Conservation (phyloP, 2,113 vertebrate genomes). For the Nycticryphes semicollaris region DNA sequence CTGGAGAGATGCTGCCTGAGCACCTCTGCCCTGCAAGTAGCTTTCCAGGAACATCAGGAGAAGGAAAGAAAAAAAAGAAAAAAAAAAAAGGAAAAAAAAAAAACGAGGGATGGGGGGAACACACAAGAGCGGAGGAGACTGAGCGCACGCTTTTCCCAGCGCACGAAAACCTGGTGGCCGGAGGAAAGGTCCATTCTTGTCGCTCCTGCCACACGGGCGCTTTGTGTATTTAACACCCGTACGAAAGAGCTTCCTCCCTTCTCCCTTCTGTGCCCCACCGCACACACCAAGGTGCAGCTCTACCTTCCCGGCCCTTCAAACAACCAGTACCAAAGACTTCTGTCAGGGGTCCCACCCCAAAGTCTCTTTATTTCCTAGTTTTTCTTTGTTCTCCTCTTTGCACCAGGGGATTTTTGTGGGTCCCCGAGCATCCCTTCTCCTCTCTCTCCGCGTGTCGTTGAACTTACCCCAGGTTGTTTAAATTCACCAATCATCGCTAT, state of each 20-base stretch:
- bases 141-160: slow-evolving; percentile 4
- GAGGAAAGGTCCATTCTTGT: background rate
- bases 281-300: background rate
- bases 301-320: background rate
- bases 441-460: background rate
- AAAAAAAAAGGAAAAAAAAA: background rate
- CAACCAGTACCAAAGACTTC: background rate
- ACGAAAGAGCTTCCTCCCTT: background rate
- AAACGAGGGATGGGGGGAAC: background rate
- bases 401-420: background rate
- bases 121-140: background rate
- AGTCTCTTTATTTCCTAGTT: background rate
- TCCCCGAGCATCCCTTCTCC: background rate
- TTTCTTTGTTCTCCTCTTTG: slow-evolving; percentile 59
- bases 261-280: background rate
- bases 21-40: background rate
- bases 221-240: slow-evolving; percentile 25
- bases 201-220: background rate
- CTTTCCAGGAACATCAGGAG: slow-evolving; percentile 69
- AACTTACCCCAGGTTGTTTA: slow-evolving; percentile 26
- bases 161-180: background rate
- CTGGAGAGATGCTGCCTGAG: background rate
- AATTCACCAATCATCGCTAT: slow-evolving; percentile 8
- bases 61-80: rapidly evolving
- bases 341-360: background rate